These are phyloP conservation scores for Hypsopygia costalis DNA, from an alignment of 2,888 invertebrate genomes.

Conservation along the genomic window DNA sequence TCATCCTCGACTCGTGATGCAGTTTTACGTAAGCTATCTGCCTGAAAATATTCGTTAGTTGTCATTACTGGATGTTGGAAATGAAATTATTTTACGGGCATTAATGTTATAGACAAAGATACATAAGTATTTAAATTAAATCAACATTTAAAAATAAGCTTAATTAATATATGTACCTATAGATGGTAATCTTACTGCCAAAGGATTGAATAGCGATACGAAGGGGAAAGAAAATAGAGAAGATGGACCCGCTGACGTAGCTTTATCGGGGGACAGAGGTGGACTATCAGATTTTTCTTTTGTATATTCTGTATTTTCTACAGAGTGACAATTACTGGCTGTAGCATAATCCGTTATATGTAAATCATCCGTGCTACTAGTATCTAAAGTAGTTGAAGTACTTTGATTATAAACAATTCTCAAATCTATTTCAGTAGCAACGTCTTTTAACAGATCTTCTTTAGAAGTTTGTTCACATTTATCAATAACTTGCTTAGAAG, in stretches of 20 bases:
- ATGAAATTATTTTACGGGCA: slow-evolving; percentile 1
- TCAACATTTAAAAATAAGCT: slow-evolving; percentile 24
- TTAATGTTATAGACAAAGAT: slow-evolving; percentile 24
- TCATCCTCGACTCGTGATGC: slow-evolving; percentile 96
- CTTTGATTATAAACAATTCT: slow-evolving; percentile 29
- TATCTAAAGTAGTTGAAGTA: slow-evolving; percentile 31
- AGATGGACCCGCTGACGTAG: slow-evolving; percentile 34
- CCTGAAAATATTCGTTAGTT: slow-evolving; percentile 83
- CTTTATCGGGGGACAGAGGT: slow-evolving; percentile 62
- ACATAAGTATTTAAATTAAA: slow-evolving; percentile 23
- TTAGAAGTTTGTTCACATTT: slow-evolving; percentile 44
- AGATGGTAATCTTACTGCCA: slow-evolving; percentile 70
- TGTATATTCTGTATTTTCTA: slow-evolving; percentile 10
- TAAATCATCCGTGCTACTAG: slow-evolving; percentile 19
- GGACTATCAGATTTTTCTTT: slow-evolving; percentile 71
- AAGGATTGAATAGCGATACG: slow-evolving; percentile 66
- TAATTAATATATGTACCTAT: slow-evolving; percentile 47
- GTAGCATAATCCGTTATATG: slow-evolving; percentile 16
- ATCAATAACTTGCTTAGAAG: slow-evolving; percentile 35
- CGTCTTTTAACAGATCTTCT: slow-evolving; percentile 32
- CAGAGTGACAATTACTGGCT: slow-evolving; percentile 7
- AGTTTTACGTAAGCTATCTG: slow-evolving; percentile 93
- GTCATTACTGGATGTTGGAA: slow-evolving; percentile 31
- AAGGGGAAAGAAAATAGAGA: slow-evolving; percentile 56
- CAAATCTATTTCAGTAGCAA: slow-evolving; percentile 40